Conservation (phyloP, 2,797 vertebrate genomes). For the Acomys russatus region DNA sequence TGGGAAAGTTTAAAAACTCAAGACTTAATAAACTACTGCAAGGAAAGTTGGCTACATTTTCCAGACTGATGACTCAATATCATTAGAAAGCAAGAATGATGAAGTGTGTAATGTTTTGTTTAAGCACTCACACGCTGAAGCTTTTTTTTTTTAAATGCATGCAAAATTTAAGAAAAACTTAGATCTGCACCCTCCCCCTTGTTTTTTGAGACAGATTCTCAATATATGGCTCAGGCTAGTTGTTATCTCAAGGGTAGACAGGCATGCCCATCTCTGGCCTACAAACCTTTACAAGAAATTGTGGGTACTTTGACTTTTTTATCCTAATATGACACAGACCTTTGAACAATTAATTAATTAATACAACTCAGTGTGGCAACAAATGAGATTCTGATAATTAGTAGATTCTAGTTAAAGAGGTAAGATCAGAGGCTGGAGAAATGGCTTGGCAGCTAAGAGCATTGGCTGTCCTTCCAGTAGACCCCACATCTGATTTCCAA, state of each 20-base stretch:
- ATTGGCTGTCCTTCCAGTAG: background rate
- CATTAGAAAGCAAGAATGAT: conserved; percentile 51
- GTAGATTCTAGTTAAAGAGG: conserved; percentile 50
- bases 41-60: conserved; percentile 43
- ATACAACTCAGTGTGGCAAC: conserved; percentile 47
- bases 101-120: conserved; percentile 18
- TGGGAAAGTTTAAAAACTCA: background rate
- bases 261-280: background rate
- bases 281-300: conserved; percentile 45
- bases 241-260: background rate
- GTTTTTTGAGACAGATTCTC: background rate
- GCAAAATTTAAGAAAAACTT: conserved; percentile 44
- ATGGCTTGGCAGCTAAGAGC: background rate
- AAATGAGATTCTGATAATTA: conserved; percentile 55
- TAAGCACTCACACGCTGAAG: background rate
- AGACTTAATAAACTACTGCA: background rate
- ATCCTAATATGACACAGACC: background rate
- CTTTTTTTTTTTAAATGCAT: background rate
- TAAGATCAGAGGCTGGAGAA: background rate
- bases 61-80: conserved; percentile 49
- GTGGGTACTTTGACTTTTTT: conserved; percentile 42
- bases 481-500: background rate
- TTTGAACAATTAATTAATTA: conserved; percentile 56
- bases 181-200: background rate
- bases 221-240: no score